Conservation (phyloP, 2,888 invertebrate genomes). For the Nineta flava region DNA sequence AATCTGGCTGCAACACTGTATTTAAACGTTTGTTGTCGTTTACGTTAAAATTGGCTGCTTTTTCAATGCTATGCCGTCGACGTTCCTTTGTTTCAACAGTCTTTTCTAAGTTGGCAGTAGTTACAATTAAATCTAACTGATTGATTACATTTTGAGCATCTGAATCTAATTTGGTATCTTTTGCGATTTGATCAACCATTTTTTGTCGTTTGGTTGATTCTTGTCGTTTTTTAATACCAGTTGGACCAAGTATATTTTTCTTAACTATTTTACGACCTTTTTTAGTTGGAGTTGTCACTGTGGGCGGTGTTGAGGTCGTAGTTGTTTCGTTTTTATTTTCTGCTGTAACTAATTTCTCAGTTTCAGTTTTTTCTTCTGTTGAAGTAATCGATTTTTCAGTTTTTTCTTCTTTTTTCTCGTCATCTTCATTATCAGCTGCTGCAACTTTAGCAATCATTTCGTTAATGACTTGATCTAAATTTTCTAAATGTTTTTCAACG, state of each 20-base stretch:
- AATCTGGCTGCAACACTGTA: constrained; percentile 9
- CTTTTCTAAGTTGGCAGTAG: constrained; percentile 16
- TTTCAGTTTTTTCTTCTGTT: no score
- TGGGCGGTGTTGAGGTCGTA: no score
- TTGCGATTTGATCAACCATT: constrained; percentile 21
- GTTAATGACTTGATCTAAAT: not conserved
- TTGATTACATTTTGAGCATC: constrained; percentile 25
- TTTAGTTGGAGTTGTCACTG: not conserved
- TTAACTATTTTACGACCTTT: not conserved
- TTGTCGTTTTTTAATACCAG: constrained; percentile 12
- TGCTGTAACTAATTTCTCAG: constrained; percentile 6
- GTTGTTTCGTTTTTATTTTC: no score
- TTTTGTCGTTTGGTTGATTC: constrained; percentile 22
- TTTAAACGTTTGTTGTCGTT: constrained; percentile 13
- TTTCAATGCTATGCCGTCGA: constrained; percentile 27
- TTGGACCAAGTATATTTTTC: constrained; percentile 13
- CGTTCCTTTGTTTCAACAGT: constrained; percentile 17
- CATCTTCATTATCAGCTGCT: constrained; percentile 15
- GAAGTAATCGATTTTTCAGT: no score
- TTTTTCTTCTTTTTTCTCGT: constrained; percentile 13
- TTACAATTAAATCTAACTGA: constrained; percentile 26
- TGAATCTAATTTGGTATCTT: constrained; percentile 18
- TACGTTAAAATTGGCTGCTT: constrained; percentile 20
- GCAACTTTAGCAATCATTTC: constrained; percentile 10
- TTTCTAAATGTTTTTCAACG: not conserved